Evolutionary conservation across 2,888 invertebrate genomes (phyloP), one percentile per base, ranked within the genome.

Genomic region (Sicus ferrugineus): DNA sequence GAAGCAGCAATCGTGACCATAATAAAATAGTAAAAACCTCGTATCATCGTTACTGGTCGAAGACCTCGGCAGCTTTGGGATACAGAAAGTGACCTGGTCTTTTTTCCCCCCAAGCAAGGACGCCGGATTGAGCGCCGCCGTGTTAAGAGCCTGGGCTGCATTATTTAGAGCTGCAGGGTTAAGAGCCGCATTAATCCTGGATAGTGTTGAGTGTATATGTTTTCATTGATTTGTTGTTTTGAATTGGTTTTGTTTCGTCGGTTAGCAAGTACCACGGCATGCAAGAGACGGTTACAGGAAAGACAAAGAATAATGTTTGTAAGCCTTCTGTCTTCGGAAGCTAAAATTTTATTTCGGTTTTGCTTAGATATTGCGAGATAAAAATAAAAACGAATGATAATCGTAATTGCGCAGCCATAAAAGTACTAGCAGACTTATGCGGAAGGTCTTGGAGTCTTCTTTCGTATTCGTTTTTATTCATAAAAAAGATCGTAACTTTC

Each of bases 31-130:
- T 79, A 78, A 81, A 79, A 80, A 82, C 82, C 82, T 82, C 80
- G 77, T 76, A 66, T 80, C 74, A 30, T 74, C 80, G 74, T 77
- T 80, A 76, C 73, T 76, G 73, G 70, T 70, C 59, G 77, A 77
- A 70, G 80, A 75, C 72, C 76, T 77, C 70, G 75, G 79, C 74
- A 82, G 78, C 73, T 80, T 81, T 75, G 82, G 82, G 72, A 82
- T 76, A 79, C 82, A 82, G 75, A 82, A 82, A 77, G 76, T 78
- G 68, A 82, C 76, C 74, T 79, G 78, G 76, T 82, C 81, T 80
- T 82, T 82, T 77, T 82, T 82, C 71, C 78, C 77, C 63, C 80
- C 78, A 59, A 80, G 77, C 68, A 80, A 73, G 67, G 79, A 67
- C 73, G 79, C 79, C 64, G 80, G 80, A 75, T 80, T 80, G 73